Evolutionary conservation across 2,113 vertebrate species (phyloP).

Genomic region (Lasiurus borealis): DNA sequence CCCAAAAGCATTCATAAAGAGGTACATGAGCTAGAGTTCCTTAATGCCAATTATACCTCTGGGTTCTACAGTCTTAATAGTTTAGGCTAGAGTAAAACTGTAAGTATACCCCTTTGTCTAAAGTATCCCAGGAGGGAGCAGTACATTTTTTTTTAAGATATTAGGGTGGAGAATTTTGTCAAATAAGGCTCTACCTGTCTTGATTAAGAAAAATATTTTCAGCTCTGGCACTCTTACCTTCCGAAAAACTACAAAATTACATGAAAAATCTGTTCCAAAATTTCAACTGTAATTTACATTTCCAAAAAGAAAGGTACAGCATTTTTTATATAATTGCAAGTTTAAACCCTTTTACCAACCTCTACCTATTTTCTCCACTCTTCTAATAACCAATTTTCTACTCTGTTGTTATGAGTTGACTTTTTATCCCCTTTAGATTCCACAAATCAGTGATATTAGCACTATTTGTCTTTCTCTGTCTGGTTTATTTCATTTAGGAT

Average conservation of each 20-base stretch:
- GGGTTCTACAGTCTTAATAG: not conserved
- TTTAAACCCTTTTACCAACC: not conserved
- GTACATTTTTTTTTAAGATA: constrained; percentile 1
- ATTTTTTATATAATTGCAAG: not conserved
- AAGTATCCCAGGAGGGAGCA: not conserved
- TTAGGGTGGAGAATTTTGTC: constrained; percentile 21
- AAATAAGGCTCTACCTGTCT: constrained; percentile 24
- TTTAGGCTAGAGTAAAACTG: not conserved
- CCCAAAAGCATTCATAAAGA: not conserved
- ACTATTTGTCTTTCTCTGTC: not conserved
- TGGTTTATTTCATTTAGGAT: not conserved
- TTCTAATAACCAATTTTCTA: not conserved
- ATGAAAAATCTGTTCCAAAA: constrained; percentile 51
- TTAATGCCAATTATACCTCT: constrained; percentile 4
- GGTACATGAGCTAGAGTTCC: not conserved
- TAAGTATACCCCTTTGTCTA: not conserved
- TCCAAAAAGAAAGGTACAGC: constrained; percentile 32
- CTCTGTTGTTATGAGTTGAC: not conserved
- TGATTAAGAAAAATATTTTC: constrained; percentile 17
- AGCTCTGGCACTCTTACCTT: constrained; percentile 34
- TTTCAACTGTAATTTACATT: not conserved
- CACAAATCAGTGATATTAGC: not conserved
- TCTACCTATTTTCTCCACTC: not conserved
- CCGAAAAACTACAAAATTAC: constrained; percentile 44
- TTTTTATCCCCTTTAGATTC: not conserved